These are phyloP conservation scores for Peribatodes rhomboidaria DNA, from an alignment of 2,888 invertebrate species.

Conservation along the genomic window DNA sequence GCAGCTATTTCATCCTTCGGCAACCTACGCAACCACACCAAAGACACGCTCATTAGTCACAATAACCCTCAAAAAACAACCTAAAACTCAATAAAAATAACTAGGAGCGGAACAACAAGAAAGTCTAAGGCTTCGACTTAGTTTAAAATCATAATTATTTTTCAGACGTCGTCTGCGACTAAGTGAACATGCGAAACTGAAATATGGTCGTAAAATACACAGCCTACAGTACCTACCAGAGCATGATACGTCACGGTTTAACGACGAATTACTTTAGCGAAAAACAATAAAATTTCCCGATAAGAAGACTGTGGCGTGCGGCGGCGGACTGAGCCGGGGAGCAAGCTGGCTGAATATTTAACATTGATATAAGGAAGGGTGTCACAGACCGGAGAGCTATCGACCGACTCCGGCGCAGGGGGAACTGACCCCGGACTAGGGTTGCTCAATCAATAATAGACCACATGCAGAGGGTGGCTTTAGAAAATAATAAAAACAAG, in stretches of 20 bases:
- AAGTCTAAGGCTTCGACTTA: neutral
- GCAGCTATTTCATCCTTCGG: slow-evolving; percentile 93
- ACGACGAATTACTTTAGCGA: slow-evolving; percentile 75
- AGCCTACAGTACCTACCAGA: slow-evolving; percentile 76
- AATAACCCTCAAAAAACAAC: slow-evolving; percentile 20
- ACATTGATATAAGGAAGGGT: slow-evolving; percentile 4
- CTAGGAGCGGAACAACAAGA: neutral
- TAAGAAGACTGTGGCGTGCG: slow-evolving; percentile 67
- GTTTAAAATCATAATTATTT: neutral
- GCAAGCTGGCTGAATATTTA: slow-evolving; percentile 14
- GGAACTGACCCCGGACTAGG: slow-evolving; percentile 23
- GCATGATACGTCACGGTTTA: slow-evolving; percentile 76
- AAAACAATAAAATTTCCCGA: slow-evolving; percentile 79
- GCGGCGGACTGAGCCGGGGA: slow-evolving; percentile 54
- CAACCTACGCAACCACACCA: slow-evolving; percentile 89
- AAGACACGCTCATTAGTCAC: slow-evolving; percentile 74
- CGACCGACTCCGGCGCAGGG: slow-evolving; percentile 35
- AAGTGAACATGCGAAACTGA: slow-evolving; percentile 62
- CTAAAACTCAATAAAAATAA: slow-evolving; percentile 40
- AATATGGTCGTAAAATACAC: slow-evolving; percentile 61
- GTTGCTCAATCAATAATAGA: slow-evolving; percentile 31
- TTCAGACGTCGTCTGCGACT: slow-evolving; percentile 51
- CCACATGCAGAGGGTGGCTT: slow-evolving; percentile 37
- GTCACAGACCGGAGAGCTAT: slow-evolving; percentile 21
- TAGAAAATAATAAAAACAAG: slow-evolving; percentile 38